phyloP scores from a whole-genome alignment of 64 coral and sea anemone species.

The Cladopsammia gracilis region DNA sequence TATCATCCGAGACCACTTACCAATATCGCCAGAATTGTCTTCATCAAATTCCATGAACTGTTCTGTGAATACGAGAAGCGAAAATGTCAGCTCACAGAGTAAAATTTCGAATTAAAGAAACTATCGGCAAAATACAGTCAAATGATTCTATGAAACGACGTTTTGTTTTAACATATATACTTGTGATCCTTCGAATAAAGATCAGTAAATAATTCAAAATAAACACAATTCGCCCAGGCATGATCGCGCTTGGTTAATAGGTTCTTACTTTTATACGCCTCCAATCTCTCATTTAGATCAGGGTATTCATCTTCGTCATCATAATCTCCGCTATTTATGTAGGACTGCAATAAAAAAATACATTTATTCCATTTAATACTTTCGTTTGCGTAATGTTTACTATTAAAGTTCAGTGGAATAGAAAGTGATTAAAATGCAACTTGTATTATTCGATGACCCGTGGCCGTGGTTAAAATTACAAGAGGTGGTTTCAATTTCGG shows the following conservation, averaged over 20 bases:
- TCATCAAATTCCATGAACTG: conserved; percentile 99
- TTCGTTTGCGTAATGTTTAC: too few species aligned
- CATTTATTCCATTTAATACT: not conserved
- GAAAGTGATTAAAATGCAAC: conserved; percentile 25
- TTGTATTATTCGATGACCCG: not conserved
- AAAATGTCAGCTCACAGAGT: not conserved
- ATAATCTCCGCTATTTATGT: conserved; percentile 86
- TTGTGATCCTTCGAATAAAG: not conserved
- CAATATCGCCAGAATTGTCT: conserved; percentile 94
- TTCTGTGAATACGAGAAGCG: conserved; percentile 35
- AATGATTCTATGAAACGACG: not conserved
- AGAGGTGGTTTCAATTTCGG: conserved; percentile 25
- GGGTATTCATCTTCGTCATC: conserved; percentile 98
- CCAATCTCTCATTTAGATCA: conserved; percentile 70
- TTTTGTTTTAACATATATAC: not conserved
- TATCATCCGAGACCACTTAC: conserved; percentile 50
- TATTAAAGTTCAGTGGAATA: not conserved
- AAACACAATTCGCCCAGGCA: not conserved
- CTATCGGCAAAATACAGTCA: not conserved
- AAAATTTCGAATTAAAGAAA: not conserved
- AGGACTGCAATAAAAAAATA: conserved; percentile 69
- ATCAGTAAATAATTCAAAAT: not conserved
- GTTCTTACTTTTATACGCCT: conserved; percentile 91
- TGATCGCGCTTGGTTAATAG: not conserved
- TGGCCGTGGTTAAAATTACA: conserved; percentile 19